Evolutionary conservation across 2,113 vertebrate species (phyloP).

Genomic region (Odontesthes bonariensis): DNA sequence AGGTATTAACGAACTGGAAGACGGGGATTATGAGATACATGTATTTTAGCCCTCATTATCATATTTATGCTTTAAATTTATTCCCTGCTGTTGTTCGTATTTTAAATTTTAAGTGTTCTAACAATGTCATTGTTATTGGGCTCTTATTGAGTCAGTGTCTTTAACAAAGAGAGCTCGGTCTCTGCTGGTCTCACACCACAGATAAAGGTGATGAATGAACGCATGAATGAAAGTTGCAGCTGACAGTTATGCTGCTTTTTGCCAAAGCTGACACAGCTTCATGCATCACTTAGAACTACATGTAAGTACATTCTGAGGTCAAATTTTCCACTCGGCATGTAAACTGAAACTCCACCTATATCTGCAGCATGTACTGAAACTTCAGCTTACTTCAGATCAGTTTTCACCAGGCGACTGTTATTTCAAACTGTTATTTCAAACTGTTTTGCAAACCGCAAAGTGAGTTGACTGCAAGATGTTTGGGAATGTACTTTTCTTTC

Average conservation of each 20-base stretch:
- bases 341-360: conserved; percentile 1
- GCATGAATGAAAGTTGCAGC: background rate
- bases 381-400: background rate
- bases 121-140: too few species aligned
- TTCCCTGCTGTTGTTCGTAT: too few species aligned
- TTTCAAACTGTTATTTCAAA: background rate
- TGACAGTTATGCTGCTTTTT: background rate
- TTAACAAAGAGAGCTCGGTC: too few species aligned
- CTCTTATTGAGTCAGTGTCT: too few species aligned
- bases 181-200: too few species aligned
- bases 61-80: too few species aligned
- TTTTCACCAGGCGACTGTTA: background rate
- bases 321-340: conserved; percentile 15
- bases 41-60: too few species aligned
- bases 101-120: too few species aligned
- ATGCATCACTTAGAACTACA: conserved; percentile 8
- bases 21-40: too few species aligned
- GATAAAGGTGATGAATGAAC: background rate
- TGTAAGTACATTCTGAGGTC: conserved; percentile 7
- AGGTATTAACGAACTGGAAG: too few species aligned
- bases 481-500: too few species aligned
- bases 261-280: background rate
- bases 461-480: background rate
- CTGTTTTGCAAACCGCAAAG: background rate
- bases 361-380: conserved; percentile 3